Conservation (phyloP, 2,113 vertebrate species). For the Talpa occidentalis region DNA sequence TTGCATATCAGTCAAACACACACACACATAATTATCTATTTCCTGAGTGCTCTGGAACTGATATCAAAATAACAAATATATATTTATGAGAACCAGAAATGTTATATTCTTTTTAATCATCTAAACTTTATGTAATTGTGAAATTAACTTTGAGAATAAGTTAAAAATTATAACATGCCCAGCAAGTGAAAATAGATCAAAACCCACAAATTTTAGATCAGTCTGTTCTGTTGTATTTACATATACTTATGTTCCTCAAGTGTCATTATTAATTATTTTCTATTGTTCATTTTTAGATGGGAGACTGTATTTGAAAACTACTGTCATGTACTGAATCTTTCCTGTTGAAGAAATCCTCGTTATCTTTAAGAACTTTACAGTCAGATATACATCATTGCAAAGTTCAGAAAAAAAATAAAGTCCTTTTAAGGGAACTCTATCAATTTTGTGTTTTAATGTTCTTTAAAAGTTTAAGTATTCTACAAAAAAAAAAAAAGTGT, state of each 20-base stretch:
- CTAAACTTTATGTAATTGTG: constrained; percentile 28
- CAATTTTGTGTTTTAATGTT: constrained; percentile 85
- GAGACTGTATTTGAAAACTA: constrained; percentile 99
- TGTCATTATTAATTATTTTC: constrained; percentile 78
- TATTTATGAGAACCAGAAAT: constrained; percentile 65
- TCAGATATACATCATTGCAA: constrained; percentile 80
- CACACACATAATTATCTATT: constrained; percentile 57
- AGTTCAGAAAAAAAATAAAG: constrained; percentile 82
- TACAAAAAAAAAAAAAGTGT: constrained; percentile 84
- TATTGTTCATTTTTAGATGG: constrained; percentile 94
- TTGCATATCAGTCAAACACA: constrained; percentile 83
- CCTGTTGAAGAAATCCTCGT: constrained; percentile 85
- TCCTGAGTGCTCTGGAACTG: constrained; percentile 68
- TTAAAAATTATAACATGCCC: constrained; percentile 35
- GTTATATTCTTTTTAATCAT: constrained; percentile 21
- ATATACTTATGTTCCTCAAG: constrained; percentile 19
- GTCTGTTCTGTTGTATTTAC: background rate
- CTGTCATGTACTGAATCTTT: constrained; percentile 97
- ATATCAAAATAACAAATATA: constrained; percentile 73
- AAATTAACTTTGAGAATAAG: constrained; percentile 61
- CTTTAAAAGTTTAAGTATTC: constrained; percentile 86
- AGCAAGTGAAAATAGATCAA: background rate
- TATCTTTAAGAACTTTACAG: constrained; percentile 83
- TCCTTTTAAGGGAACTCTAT: constrained; percentile 86
- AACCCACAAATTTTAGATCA: background rate